These are phyloP conservation scores for Cryptoblepharus egeriae DNA, from an alignment of 2,797 vertebrate species.

Conservation along the genomic window DNA sequence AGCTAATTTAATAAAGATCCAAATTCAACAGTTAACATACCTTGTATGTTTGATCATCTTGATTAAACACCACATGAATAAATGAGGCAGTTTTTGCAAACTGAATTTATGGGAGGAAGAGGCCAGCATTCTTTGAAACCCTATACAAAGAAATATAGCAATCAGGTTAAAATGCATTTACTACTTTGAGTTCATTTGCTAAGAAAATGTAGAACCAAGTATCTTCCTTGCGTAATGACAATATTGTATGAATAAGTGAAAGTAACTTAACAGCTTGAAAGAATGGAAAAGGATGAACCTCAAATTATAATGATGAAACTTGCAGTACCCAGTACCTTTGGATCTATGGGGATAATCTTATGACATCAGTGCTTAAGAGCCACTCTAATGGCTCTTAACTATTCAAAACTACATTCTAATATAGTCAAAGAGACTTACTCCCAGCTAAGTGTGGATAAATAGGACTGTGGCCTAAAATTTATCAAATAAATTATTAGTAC, in stretches of 20 bases:
- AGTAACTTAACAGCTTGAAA: neutral
- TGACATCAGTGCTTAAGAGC: too few relatives aligned
- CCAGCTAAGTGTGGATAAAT: too few relatives aligned
- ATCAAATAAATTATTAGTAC: neutral
- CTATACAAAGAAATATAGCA: slow-evolving; percentile 7
- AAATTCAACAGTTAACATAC: neutral
- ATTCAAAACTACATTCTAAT: too few relatives aligned
- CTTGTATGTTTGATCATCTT: slow-evolving; percentile 4
- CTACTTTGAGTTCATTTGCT: neutral
- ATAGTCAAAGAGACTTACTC: too few relatives aligned
- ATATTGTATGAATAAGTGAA: neutral
- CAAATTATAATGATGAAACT: neutral
- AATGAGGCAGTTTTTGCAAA: slow-evolving; percentile 22
- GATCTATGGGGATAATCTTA: neutral
- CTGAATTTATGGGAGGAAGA: neutral
- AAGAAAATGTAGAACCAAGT: neutral
- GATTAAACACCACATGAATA: neutral
- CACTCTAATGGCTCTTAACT: too few relatives aligned
- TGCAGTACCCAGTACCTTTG: neutral
- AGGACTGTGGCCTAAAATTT: too few relatives aligned
- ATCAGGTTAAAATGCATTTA: neutral
- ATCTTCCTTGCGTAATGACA: neutral
- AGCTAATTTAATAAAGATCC: neutral
- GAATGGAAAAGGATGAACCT: neutral
- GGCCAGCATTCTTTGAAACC: slow-evolving; percentile 30